phyloP scores from a whole-genome alignment of 2,888 invertebrate species.

The Furcula furcula region DNA sequence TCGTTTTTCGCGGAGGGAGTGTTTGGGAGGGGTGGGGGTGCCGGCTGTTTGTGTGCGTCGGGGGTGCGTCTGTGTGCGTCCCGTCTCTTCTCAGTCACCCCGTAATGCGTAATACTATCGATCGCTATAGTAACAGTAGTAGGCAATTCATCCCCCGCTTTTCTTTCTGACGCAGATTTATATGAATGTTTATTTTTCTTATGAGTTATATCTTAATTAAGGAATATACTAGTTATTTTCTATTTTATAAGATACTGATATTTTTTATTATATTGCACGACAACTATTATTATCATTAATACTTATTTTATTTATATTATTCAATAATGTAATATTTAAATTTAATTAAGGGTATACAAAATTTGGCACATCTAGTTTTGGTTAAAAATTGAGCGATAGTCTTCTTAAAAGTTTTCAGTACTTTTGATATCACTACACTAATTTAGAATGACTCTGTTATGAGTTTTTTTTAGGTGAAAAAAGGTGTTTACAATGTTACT shows the following conservation, averaged over 20 bases:
- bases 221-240: too few species aligned
- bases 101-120: constrained; percentile 82
- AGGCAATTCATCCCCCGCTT: constrained; percentile 52
- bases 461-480: constrained; percentile 36
- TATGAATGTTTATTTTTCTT: constrained; percentile 52
- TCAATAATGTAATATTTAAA: constrained; percentile 11
- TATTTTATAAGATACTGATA: constrained; percentile 15
- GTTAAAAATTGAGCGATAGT: constrained; percentile 39
- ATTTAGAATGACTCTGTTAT: constrained; percentile 28
- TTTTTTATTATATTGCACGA: constrained; percentile 18
- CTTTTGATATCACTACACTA: constrained; percentile 23
- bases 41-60: constrained; percentile 46
- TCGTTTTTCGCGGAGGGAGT: constrained; percentile 50
- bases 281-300: constrained; percentile 14
- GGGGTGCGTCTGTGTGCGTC: constrained; percentile 48
- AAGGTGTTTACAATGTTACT: constrained; percentile 35
- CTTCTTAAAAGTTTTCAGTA: constrained; percentile 18
- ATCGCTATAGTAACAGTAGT: constrained; percentile 74
- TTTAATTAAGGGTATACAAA: constrained; percentile 23
- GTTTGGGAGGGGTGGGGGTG: constrained; percentile 45
- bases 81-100: constrained; percentile 53
- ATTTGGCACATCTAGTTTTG: constrained; percentile 44
- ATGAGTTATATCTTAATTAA: constrained; percentile 27
- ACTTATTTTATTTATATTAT: constrained; percentile 22
- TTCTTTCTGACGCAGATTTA: constrained; percentile 57